These are phyloP conservation scores for Aporophyla lueneburgensis DNA, from an alignment of 2,888 invertebrate genomes.

Conservation along the genomic window DNA sequence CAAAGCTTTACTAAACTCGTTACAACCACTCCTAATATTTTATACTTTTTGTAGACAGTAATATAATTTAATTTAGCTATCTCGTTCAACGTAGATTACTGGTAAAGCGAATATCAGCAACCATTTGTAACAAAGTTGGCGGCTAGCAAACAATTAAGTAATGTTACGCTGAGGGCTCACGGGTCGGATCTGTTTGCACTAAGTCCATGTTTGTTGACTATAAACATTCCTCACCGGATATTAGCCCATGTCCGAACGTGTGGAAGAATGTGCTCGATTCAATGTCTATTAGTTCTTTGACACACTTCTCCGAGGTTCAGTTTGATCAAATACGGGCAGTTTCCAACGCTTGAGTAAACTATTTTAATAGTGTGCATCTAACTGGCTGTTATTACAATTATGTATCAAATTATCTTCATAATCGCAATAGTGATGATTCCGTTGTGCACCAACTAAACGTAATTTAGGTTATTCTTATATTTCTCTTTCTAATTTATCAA, in stretches of 20 bases:
- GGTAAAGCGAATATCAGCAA: conserved; percentile 72
- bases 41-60: conserved; percentile 50
- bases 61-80: conserved; percentile 62
- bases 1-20: conserved; percentile 15
- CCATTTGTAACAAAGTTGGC: conserved; percentile 80
- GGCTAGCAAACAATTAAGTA: conserved; percentile 81
- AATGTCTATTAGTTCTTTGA: conserved; percentile 73
- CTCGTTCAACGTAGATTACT: conserved; percentile 66
- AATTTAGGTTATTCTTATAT: too few relatives aligned
- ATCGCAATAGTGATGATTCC: not conserved
- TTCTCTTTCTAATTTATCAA: too few relatives aligned
- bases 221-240: conserved; percentile 86
- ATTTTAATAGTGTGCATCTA: conserved; percentile 23
- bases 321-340: conserved; percentile 56
- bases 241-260: conserved; percentile 86
- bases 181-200: conserved; percentile 80
- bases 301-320: conserved; percentile 54
- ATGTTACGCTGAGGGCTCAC: conserved; percentile 79
- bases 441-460: too few relatives aligned
- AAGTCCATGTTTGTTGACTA: conserved; percentile 84
- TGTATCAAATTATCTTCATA: not conserved
- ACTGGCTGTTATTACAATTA: conserved; percentile 7
- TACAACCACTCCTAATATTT: conserved; percentile 47
- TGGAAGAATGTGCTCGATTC: conserved; percentile 77
- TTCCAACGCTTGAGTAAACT: conserved; percentile 21